Evolutionary conservation across 2,113 vertebrate genomes (phyloP), one percentile per base, ranked within the genome.

Genomic region (Anarhynchus alexandrinus): DNA sequence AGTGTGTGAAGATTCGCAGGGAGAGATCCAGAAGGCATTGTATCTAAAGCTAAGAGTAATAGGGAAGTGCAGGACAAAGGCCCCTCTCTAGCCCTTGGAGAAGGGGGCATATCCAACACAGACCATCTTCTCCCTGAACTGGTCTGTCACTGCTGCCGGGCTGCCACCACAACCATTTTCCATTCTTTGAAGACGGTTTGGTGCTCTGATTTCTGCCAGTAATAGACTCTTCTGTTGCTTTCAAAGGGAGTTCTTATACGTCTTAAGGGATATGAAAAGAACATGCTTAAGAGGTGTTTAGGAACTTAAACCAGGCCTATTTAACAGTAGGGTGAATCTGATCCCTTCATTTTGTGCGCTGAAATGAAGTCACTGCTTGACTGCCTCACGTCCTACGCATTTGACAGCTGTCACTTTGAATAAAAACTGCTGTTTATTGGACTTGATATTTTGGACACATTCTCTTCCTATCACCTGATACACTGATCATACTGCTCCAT

Each of bases 371-470:
- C 47, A 14, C 43, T 93, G 74, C 82, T 81, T 58, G 69, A 82
- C 59, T 88, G 85, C 79, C 27, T 93, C 2, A 23, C 55, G 3
- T 90, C 59, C 62, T 89, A 73, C 5, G 0, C 70, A 58, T 90
- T 88, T 95, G 94, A 83, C 94, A 96, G 94, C 89, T 95, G 91
- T 87, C 95, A 95, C 70, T 86, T 86, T 76, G 30, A 88, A 96
- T 95, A 77, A 91, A 96, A 95, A 70, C 34, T 96, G 66, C 49
- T 93, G 19, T 55, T 84, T 90, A 88, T 95, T 86, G 1, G 43
- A 94, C 52, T 90, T 93, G 84, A 92, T 81, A 69, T 81, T 96
- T 93, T 83, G 91, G 79, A 80, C 90, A 94, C 38, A 43, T 83
- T 92, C 42, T 85, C 32, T 81, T 94, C 42, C 77, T 57, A 42